phyloP scores from a whole-genome alignment of 2,113 vertebrate genomes.

The Heterochromis multidens region DNA sequence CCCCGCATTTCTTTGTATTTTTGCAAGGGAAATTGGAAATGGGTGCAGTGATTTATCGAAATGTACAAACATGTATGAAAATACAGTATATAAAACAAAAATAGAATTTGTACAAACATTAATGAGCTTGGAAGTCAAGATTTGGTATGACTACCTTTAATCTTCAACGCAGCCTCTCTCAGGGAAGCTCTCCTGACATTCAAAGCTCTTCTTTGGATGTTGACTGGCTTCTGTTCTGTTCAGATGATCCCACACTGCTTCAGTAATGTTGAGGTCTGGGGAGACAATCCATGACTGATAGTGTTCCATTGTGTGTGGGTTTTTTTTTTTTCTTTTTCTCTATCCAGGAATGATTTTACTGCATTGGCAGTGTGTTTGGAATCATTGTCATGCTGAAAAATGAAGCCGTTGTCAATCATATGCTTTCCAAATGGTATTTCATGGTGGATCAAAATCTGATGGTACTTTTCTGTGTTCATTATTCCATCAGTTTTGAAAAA shows the following conservation, averaged over 20 bases:
- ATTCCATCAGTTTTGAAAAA: too few relatives aligned
- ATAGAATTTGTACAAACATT: neutral
- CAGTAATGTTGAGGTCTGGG: neutral
- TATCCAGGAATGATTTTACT: too few relatives aligned
- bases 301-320: too few relatives aligned
- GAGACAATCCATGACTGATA: too few relatives aligned
- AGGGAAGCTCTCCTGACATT: too few relatives aligned
- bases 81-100: neutral
- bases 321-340: too few relatives aligned
- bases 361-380: too few relatives aligned
- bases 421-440: too few relatives aligned
- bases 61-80: neutral
- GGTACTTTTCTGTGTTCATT: too few relatives aligned
- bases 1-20: neutral
- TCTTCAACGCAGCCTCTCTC: rapidly evolving
- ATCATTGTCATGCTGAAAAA: too few relatives aligned
- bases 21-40: neutral
- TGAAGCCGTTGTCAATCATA: too few relatives aligned
- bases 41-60: neutral
- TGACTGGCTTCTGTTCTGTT: neutral
- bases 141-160: neutral
- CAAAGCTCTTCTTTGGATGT: neutral
- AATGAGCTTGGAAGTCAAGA: neutral
- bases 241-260: neutral
- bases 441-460: too few relatives aligned